These are phyloP conservation scores for Torymus auratus DNA, from an alignment of 2,888 invertebrate species.

Conservation along the genomic window DNA sequence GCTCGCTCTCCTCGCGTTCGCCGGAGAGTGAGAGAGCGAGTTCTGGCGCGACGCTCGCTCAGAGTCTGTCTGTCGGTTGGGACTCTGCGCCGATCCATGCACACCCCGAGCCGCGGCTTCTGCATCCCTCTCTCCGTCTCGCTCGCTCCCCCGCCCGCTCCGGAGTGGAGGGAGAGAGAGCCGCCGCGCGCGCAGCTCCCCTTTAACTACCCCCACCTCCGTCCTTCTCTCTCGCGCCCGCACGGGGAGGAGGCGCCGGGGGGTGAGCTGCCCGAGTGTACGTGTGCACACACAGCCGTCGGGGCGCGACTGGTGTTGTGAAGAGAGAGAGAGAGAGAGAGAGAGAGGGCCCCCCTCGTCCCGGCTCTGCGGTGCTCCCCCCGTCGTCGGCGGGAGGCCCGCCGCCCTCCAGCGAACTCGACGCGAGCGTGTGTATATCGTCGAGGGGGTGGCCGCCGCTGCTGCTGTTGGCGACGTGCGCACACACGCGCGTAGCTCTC, in stretches of 20 bases:
- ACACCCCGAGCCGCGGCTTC: conserved; percentile 57
- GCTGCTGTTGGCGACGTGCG: not conserved
- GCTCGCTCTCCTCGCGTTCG: conserved; percentile 58
- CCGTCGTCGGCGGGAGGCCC: conserved; percentile 20
- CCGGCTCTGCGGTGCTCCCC: conserved; percentile 33
- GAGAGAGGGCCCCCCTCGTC: conserved; percentile 14
- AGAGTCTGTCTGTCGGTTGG: conserved; percentile 67
- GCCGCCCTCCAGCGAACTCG: conserved; percentile 10
- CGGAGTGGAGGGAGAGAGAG: not conserved
- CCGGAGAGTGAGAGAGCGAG: conserved; percentile 25
- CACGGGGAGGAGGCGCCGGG: conserved; percentile 5
- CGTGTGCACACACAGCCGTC: not conserved
- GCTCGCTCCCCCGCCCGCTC: conserved; percentile 45
- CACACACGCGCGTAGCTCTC: not conserved
- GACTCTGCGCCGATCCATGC: conserved; percentile 30
- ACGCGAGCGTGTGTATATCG: not conserved
- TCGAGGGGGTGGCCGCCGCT: conserved; percentile 2
- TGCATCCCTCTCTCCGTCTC: conserved; percentile 63
- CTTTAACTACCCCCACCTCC: conserved; percentile 34
- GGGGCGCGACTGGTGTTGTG: not conserved
- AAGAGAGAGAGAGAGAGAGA: not conserved
- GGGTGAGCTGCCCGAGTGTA: not conserved
- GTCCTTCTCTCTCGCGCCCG: not conserved
- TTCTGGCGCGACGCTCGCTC: conserved; percentile 65
- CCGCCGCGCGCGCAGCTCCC: conserved; percentile 46